Evolutionary conservation across 2,113 vertebrate genomes (phyloP), one percentile per base, ranked within the genome.

Genomic region (Prochilodus magdalenae): DNA sequence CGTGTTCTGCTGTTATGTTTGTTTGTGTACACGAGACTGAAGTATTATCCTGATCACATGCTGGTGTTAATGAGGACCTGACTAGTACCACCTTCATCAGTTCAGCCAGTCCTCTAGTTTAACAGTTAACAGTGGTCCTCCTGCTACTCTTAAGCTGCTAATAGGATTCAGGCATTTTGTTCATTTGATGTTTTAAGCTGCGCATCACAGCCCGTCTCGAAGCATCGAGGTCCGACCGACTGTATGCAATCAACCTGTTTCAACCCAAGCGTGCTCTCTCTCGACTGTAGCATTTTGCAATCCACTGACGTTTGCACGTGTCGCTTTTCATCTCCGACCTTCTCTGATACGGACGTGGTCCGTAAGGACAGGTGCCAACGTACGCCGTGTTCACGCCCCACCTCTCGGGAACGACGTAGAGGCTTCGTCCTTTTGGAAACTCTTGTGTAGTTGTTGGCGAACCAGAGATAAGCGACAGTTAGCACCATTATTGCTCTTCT

Each of bases 201-300:
- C 12, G 20, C 20, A 62, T 73, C 36, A 62, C 36, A 40, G 26
- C 47, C 20, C 80, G 36, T 77, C 53, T 12, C 49, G 16, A 75
- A 49, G 79, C 79, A 29, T 87, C 84, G 86, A 88, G 89, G 84
- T 85, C 81, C 73, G 65, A 70, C 60, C 81, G 79, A 85, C 73
- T 29, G 75, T 89, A 89, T 89, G 88, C 86, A 89, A 86, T 88
- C 77, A 71, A 80, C 15, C 75, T 70, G 77, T 74, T 51, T 80
- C 86, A 73, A 79, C 60, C 40, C 72, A 84, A 81, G 81, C 49
- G 51, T 51, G 59, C 73, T 69, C 36, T 81, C 73, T 69, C 36
- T 81, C 36, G 33, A 60, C 77, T 81, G 80, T 83, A 84, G 85
- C 78, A 73, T 81, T 83, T 83, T n/a, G 74, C 70, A 60, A 26